These are phyloP conservation scores for Microtus oregoni DNA, from an alignment of 2,113 vertebrate genomes.

Conservation along the genomic window DNA sequence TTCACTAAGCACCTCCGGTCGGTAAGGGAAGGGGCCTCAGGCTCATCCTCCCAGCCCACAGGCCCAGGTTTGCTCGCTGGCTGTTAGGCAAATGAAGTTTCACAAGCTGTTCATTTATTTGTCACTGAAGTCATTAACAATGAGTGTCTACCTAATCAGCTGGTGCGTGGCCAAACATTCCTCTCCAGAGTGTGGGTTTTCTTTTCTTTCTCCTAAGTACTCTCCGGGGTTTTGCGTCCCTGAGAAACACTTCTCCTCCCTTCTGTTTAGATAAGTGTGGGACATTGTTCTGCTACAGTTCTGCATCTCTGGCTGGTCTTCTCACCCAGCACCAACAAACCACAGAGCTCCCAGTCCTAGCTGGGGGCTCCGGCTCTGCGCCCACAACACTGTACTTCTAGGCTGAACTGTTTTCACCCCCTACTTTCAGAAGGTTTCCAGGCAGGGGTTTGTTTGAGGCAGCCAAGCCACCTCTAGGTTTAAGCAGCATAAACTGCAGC, in stretches of 20 bases:
- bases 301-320: slow-evolving; percentile 20
- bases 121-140: neutral
- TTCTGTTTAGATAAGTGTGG: slow-evolving; percentile 60
- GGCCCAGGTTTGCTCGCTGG: neutral
- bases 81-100: slow-evolving; percentile 2
- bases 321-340: neutral
- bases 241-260: neutral
- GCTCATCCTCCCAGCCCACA: neutral
- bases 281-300: slow-evolving; percentile 19
- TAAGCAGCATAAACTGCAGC: slow-evolving; percentile 60
- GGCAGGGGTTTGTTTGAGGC: slow-evolving; percentile 66
- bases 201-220: neutral
- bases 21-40: neutral
- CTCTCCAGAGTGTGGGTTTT: no score
- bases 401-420: slow-evolving; percentile 62
- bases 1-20: neutral
- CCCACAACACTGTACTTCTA: slow-evolving; percentile 48
- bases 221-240: neutral
- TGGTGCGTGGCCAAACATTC: neutral
- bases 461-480: slow-evolving; percentile 70
- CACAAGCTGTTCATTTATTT: neutral
- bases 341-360: slow-evolving; percentile 7
- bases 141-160: slow-evolving; percentile 31
- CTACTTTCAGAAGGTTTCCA: slow-evolving; percentile 69
- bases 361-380: slow-evolving; percentile 42